phyloP scores from a whole-genome alignment of 2,888 invertebrate genomes.

The Tricholauxania praeusta region DNA sequence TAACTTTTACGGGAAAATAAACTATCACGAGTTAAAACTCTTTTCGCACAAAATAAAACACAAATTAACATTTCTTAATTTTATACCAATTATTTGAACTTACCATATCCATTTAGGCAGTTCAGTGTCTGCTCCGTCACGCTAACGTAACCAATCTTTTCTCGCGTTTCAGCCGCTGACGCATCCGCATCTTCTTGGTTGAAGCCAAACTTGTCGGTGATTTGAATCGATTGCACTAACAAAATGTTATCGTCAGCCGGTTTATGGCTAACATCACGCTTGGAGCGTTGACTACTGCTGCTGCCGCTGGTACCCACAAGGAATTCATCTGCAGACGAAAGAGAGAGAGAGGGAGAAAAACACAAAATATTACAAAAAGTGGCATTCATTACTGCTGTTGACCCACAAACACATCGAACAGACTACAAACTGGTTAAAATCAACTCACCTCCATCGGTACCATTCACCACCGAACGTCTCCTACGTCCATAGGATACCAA shows the following conservation, averaged over 20 bases:
- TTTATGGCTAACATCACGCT: slow-evolving; percentile 66
- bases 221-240: slow-evolving; percentile 91
- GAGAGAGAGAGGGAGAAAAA: slow-evolving; percentile 35
- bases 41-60: no score
- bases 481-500: slow-evolving; percentile 88
- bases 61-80: no score
- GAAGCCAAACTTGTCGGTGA: slow-evolving; percentile 93
- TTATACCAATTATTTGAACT: slow-evolving; percentile 47
- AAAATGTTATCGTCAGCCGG: slow-evolving; percentile 83
- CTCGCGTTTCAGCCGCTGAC: slow-evolving; percentile 71
- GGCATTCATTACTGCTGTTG: slow-evolving; percentile 16
- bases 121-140: slow-evolving; percentile 70
- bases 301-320: slow-evolving; percentile 53
- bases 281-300: slow-evolving; percentile 50
- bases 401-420: slow-evolving; percentile 9
- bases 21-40: no score
- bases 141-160: slow-evolving; percentile 77
- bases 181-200: slow-evolving; percentile 72
- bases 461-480: slow-evolving; percentile 69
- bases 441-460: slow-evolving; percentile 28
- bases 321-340: slow-evolving; percentile 55
- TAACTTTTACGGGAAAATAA: no score
- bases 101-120: slow-evolving; percentile 68
- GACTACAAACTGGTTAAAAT: neutral
- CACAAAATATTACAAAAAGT: neutral